A percentile compares a stretch with the other conserved stretches of the same genome.
These are phyloP conservation scores for Gobio occitaniae DNA, from an alignment of 2,797 vertebrate genomes.

Conservation along the genomic window DNA sequence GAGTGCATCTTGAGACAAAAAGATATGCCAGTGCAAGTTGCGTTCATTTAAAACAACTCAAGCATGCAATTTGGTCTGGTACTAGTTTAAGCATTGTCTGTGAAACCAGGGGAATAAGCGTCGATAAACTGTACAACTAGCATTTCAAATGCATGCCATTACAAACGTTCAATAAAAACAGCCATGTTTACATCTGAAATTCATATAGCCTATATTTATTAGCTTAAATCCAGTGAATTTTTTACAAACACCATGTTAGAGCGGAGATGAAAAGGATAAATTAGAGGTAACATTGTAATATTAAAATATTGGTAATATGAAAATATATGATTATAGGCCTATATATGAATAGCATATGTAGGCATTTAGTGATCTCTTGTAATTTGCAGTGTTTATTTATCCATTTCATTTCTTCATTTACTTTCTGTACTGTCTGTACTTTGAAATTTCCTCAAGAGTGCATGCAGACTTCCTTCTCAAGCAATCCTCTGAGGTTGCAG, in stretches of 20 bases:
- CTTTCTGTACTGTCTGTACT: neutral
- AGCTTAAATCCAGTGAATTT: neutral
- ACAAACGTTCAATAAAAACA: neutral
- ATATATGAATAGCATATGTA: neutral
- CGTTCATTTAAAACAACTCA: too few relatives aligned
- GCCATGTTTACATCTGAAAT: neutral
- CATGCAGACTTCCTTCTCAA: neutral
- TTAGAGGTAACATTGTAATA: neutral
- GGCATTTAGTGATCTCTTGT: neutral
- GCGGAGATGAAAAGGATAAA: neutral
- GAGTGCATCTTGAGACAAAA: too few relatives aligned
- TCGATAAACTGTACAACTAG: too few relatives aligned
- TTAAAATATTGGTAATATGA: neutral
- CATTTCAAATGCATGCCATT: neutral
- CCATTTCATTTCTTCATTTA: neutral
- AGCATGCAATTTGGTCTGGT: too few relatives aligned
- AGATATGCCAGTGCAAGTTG: too few relatives aligned
- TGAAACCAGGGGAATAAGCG: too few relatives aligned
- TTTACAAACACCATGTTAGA: conserved; percentile 12
- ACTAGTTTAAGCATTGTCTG: too few relatives aligned
- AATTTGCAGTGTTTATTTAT: neutral
- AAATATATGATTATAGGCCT: neutral
- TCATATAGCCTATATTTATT: too few relatives aligned
- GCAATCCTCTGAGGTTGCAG: neutral
- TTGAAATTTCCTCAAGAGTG: neutral